These are phyloP conservation scores for Pycnonotus jocosus DNA, from an alignment of 2,113 vertebrate species.

Conservation along the genomic window DNA sequence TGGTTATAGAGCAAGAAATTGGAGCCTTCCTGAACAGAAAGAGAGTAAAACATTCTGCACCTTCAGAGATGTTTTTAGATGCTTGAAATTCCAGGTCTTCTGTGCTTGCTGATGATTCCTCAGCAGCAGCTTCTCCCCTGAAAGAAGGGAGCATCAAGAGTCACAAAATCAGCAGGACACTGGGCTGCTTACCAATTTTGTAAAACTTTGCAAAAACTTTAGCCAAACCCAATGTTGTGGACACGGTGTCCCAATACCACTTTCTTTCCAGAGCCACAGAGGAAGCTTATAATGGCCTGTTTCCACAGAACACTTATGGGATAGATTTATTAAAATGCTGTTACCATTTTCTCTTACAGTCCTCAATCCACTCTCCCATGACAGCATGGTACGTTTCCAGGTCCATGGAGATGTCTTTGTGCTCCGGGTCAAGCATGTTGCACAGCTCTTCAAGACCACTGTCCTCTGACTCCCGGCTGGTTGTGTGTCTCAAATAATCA, in stretches of 20 bases:
- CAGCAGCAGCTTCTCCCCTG: neutral
- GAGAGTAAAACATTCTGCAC: neutral
- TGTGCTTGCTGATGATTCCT: neutral
- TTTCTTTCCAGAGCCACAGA: neutral
- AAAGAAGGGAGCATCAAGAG: neutral
- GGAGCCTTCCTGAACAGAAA: neutral
- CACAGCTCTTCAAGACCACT: conserved; percentile 83
- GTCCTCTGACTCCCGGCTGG: conserved; percentile 77
- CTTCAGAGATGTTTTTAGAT: neutral
- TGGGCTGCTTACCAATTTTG: neutral
- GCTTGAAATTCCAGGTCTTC: conserved; percentile 9
- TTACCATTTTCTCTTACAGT: conserved; percentile 79
- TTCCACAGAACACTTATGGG: neutral
- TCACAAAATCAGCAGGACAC: neutral
- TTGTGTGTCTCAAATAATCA: conserved; percentile 81
- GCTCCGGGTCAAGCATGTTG: conserved; percentile 85
- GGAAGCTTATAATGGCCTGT: neutral
- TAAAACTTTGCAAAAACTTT: neutral
- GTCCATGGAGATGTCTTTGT: conserved; percentile 80
- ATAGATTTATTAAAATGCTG: neutral
- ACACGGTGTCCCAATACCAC: rapidly evolving
- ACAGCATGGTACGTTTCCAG: conserved; percentile 80
- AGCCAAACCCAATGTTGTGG: neutral
- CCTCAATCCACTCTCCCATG: conserved; percentile 87
- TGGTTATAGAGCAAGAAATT: neutral